Evolutionary conservation across 2,888 invertebrate genomes (phyloP), one percentile per base, ranked within the genome.

Genomic region (Cryptophagus acutangulus): DNA sequence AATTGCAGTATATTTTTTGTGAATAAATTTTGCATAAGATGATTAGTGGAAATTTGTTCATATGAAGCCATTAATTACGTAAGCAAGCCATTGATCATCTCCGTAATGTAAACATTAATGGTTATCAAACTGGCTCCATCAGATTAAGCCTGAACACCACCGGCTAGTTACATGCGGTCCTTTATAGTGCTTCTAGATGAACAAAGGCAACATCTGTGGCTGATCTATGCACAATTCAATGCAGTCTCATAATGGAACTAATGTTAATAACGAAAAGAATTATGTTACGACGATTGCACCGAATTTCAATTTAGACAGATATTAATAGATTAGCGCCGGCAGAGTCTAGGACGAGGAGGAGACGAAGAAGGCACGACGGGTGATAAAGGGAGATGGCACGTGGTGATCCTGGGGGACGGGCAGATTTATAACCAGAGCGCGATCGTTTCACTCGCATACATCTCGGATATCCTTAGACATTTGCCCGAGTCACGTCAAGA

Each of bases 371-470:
- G n/a, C n/a, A n/a, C n/a, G n/a, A n/a, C n/a, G n/a, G 54, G 51
- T 63, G 63, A 65, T 62, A 59, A 61, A 65, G 57, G 48, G 64
- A 60, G 65, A 65, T 63, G 58, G 59, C 51, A 62, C 65, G 64
- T 63, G 63, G 58, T 58, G 63, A 62, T 63, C 61, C 58, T 52
- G 42, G 35, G 51, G 47, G 51, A 48, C 52, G 45, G 43, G 55
- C 56, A 58, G 61, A 63, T 63, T 63, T 63, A 63, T 62, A 54
- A 55, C 58, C 49, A 44, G 54, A 43, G 54, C 57, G 58, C 59
- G 58, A 63, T 61, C 59, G 54, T 56, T 52, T 51, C 52, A 46
- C 55, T 58, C 49, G 54, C 54, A 57, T 56, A 58, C 55, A 53
- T 59, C 59, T 56, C 53, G 57, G 56, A 53, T 55, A 51, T 57